Base-by-base conservation (phyloP, 1,140 invertebrate species). In the Zaprionus inermis region DNA sequence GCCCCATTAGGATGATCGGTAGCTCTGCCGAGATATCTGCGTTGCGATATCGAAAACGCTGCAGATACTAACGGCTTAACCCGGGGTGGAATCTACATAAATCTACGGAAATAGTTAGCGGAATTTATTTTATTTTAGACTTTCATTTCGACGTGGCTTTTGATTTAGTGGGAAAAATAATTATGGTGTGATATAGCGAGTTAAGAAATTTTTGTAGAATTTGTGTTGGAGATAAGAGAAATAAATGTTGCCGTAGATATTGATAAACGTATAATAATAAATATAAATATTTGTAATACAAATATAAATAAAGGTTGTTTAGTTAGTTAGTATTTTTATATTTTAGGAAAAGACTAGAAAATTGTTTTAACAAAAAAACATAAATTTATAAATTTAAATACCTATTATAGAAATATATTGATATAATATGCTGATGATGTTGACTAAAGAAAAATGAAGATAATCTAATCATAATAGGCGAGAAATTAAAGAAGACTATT, bases 1-100 rank as follows among this genome's bases (percentile, higher is more conserved):
- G 66, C 51, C 52, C 38, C 30, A 74, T 51, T 60, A 69, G 24
- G 66, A 69, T 74, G 72, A 74, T 74, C 65, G 72, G 56, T 66
- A 61, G 57, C 71, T 60, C 9, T 2, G 49, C n/a, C 60, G n/a
- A n/a, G 24, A 32, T 61, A 74, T 75, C 72, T 57, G 34, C 18
- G 51, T n/a, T 63, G 67, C 41, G 72, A 70, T 71, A 75, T 63
- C 59, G 24, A 3, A 59, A 58, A 30, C 24, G 49, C n/a, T 52
- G 32, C 12, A 57, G 12, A 54, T 54, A 54, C 11, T 22, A 49
- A 49, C 44, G 44, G 16, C 22, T 49, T 3, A 22, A 28, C 24
- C 6, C 1, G 7, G 24, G 24, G 24, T 6, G 24, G 24, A 54
- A 54, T 54, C 44, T 49, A 49, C 44, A 54, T 54, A 54, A 54